Evolutionary conservation across 2,113 vertebrate genomes (phyloP), one percentile per base, ranked within the genome.

Genomic region (Brachirus orientalis): DNA sequence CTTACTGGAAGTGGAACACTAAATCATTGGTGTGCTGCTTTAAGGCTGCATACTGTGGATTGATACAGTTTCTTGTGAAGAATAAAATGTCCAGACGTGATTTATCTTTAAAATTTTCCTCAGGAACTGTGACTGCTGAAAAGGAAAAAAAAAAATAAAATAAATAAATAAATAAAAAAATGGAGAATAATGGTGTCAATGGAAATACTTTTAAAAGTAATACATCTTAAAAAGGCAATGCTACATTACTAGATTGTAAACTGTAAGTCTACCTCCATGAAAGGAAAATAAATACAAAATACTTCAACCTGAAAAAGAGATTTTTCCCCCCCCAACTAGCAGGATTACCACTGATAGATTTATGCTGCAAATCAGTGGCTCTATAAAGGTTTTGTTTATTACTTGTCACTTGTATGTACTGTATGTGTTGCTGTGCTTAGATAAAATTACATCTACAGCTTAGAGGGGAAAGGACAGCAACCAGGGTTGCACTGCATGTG

Each of bases 311-410:
- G 22, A 3, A 10, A 17, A 51, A 6, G 6, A 19, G 9, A 41
- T 50, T 69, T 67, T 57, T 33, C 35, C n/a, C n/a, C n/a, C n/a
- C n/a, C n/a, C n/a, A n/a, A n/a, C n/a, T n/a, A n/a, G n/a, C n/a
- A 46, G 57, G 38, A 60, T 50, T 64, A 48, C 17, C 33, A 46
- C 46, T 65, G 54, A 41, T 36, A 38, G 41, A 58, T 65, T 72
- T 33, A 40, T 52, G 20, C 45, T 70, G 61, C 71, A 83, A 63
- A 69, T 69, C 45, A 66, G 33, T 70, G 62, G 46, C 28, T 79
- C 69, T 54, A 37, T 70, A 77, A 74, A 70, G 54, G 10, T 70
- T 75, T 66, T 65, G 47, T 76, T 60, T 72, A 74, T 84, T 77
- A 72, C 66, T 61, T 69, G 64, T 69, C 74, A 77, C 18, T 20